Evolutionary conservation across 2,888 invertebrate species (phyloP), one percentile per base, ranked within the genome.

Genomic region (Hedya salicella): DNA sequence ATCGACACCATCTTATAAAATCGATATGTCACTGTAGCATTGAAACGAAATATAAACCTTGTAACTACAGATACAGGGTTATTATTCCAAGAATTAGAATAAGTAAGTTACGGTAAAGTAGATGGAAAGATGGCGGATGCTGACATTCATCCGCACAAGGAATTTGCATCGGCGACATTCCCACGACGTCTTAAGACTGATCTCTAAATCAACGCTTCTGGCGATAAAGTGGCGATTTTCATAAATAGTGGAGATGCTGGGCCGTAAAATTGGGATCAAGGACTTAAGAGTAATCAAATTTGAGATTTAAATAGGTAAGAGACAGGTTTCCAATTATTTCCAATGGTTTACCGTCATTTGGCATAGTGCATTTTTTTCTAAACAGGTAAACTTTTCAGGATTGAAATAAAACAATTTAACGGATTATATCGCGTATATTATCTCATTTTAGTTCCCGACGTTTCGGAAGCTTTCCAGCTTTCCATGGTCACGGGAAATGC

Each of bases 81-180:
- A 9, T 16, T 21, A 42, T 48, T 11, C 21, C 40, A 21, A 42
- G 17, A 4, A 11, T 25, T 21, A 9, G n/a, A 14, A 1, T 14
- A 25, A 42, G 11, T 2, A 2, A 54, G 25, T 11, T 42, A 42
- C 25, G 40, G 25, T 9, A 42, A 42, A 54, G 25, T 21, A 21
- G 21, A n/a, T 40, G 21, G 21, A 9, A 42, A 25, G 40, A 42
- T 54, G 16, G n/a, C n/a, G 21, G 21, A 5, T 6, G 40, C 54
- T 21, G 54, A 25, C 40, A 16, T 54, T 54, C 40, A 42, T 25
- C 40, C 54, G 8, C 54, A 40, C 21, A 5, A 9, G 40, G 54
- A 42, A 54, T 54, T 54, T 21, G 54, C 54, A 54, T 40, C 40
- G 54, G 40, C 25, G 54, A 25, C 54, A 54, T 54, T 54, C 54